Evolutionary conservation across 2,888 invertebrate species (phyloP).

Genomic region (Ectropis crepuscularia): DNA sequence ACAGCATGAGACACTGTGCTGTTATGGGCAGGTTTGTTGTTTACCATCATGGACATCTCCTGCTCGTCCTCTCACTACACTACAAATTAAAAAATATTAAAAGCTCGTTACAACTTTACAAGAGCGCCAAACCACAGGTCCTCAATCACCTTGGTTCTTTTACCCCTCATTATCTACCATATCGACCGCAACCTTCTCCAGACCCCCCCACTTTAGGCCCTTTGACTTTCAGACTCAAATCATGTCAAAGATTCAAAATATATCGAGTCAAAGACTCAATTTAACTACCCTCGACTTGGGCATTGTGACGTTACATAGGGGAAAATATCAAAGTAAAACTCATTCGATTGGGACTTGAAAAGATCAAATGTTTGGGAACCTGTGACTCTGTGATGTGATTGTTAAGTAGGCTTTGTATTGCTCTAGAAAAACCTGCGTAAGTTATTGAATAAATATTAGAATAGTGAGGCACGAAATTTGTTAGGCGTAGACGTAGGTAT

Average conservation of each 20-base stretch:
- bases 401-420: slow-evolving; percentile 36
- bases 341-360: slow-evolving; percentile 77
- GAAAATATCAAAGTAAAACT: slow-evolving; percentile 74
- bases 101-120: too few species aligned
- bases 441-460: slow-evolving; percentile 3
- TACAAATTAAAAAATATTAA: too few species aligned
- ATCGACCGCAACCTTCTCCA: slow-evolving; percentile 50
- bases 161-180: slow-evolving; percentile 36
- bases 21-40: too few species aligned
- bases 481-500: background rate
- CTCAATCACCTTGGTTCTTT: slow-evolving; percentile 21
- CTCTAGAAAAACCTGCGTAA: slow-evolving; percentile 4
- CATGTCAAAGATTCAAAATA: slow-evolving; percentile 37
- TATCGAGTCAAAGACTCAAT: slow-evolving; percentile 68
- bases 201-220: slow-evolving; percentile 45
- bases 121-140: background rate
- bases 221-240: slow-evolving; percentile 52
- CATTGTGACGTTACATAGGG: slow-evolving; percentile 62
- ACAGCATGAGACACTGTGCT: too few species aligned
- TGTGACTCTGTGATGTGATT: slow-evolving; percentile 60
- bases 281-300: slow-evolving; percentile 60
- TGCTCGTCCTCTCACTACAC: too few species aligned
- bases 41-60: too few species aligned
- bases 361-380: slow-evolving; percentile 76
- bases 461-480: background rate